phyloP scores from a whole-genome alignment of 2,888 invertebrate genomes.

The Gerris lacustris region DNA sequence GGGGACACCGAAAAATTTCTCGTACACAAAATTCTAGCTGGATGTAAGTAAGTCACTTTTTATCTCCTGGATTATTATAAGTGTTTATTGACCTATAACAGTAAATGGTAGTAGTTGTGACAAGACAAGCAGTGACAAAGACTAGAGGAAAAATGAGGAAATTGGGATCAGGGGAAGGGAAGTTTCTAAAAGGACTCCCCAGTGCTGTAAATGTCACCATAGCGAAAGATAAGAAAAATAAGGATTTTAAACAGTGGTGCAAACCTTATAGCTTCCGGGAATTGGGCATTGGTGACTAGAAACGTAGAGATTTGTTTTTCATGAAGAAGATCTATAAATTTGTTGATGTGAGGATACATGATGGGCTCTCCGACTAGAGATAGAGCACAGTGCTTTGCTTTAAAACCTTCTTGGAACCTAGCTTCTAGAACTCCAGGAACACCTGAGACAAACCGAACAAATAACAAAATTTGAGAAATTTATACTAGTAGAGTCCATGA shows the following conservation, averaged over 20 bases:
- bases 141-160: too few relatives aligned
- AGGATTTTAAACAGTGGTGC: background rate
- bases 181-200: too few relatives aligned
- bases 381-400: conserved; percentile 44
- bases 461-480: conserved; percentile 14
- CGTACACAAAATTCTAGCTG: too few relatives aligned
- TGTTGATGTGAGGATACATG: conserved; percentile 48
- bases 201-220: too few relatives aligned
- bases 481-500: background rate
- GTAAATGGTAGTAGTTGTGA: too few relatives aligned
- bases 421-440: conserved; percentile 45
- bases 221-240: too few relatives aligned
- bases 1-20: too few relatives aligned
- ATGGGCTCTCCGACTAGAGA: conserved; percentile 49
- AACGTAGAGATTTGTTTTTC: conserved; percentile 42
- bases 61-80: too few relatives aligned
- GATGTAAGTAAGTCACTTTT: too few relatives aligned
- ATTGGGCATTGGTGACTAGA: conserved; percentile 48
- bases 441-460: conserved; percentile 33
- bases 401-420: conserved; percentile 40
- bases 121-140: too few relatives aligned
- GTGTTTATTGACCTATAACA: too few relatives aligned
- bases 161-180: too few relatives aligned
- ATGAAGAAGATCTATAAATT: conserved; percentile 41
- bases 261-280: conserved; percentile 44